phyloP scores from a whole-genome alignment of 2,113 vertebrate species.

The Piprites chloris region DNA sequence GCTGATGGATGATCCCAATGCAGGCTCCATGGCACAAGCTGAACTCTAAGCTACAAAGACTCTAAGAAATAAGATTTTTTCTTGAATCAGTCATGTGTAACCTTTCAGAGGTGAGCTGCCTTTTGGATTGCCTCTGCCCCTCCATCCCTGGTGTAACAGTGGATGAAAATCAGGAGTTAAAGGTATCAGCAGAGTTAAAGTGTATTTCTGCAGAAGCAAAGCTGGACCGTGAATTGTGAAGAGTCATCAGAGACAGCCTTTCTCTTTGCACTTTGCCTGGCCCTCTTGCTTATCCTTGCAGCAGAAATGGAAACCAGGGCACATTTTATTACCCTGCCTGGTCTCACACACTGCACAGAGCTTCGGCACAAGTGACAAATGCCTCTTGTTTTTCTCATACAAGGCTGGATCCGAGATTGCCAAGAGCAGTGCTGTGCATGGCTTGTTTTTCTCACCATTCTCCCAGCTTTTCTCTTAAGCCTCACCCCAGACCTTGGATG shows the following conservation, averaged over 20 bases:
- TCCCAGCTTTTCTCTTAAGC: neutral
- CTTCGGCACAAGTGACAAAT: neutral
- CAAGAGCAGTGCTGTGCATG: rapidly evolving
- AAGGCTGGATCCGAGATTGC: neutral
- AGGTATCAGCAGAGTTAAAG: neutral
- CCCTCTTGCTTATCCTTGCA: neutral
- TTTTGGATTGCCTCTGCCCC: neutral
- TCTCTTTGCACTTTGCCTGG: neutral
- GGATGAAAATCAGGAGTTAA: neutral
- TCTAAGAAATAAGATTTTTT: neutral
- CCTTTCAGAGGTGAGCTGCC: neutral
- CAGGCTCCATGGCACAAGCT: neutral
- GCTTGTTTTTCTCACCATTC: neutral
- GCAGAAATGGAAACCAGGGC: neutral
- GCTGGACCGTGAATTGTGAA: neutral
- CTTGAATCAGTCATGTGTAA: neutral
- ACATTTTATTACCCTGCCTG: neutral
- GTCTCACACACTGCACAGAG: neutral
- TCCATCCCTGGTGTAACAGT: neutral
- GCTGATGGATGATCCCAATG: neutral
- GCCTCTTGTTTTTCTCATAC: neutral
- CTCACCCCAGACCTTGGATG: neutral
- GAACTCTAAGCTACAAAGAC: neutral
- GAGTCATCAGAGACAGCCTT: neutral
- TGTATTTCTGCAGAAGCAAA: neutral